These are phyloP conservation scores for Trinectes maculatus DNA, from an alignment of 2,113 vertebrate genomes.

Conservation along the genomic window DNA sequence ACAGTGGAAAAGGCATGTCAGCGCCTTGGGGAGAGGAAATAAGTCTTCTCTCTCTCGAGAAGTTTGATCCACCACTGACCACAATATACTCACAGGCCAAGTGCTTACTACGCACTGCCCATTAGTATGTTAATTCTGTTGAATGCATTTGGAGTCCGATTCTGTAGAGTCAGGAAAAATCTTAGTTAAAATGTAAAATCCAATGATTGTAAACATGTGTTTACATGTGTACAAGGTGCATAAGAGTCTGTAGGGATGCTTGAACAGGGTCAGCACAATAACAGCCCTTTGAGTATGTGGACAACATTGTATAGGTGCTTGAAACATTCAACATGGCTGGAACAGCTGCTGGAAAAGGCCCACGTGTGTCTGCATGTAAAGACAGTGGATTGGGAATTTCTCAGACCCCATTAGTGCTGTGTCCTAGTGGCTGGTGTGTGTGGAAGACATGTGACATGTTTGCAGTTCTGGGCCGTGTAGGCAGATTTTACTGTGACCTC, in stretches of 20 bases:
- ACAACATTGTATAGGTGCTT: background rate
- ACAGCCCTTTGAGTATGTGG: background rate
- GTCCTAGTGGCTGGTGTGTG: background rate
- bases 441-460: background rate
- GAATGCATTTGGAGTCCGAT: background rate
- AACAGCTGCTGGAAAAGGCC: constrained; percentile 42
- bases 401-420: background rate
- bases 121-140: background rate
- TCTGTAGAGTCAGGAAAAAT: background rate
- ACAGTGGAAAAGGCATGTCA: constrained; percentile 40
- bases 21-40: constrained; percentile 28
- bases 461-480: background rate
- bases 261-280: too few species aligned
- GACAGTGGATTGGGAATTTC: constrained; percentile 19
- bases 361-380: constrained; percentile 31
- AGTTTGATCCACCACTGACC: constrained; percentile 30
- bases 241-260: background rate
- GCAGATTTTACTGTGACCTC: too few species aligned
- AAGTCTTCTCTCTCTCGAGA: constrained; percentile 31
- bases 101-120: constrained; percentile 8
- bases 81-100: constrained; percentile 28
- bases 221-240: background rate
- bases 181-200: too few species aligned
- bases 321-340: background rate
- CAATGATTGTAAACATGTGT: too few species aligned